phyloP scores from a whole-genome alignment of 2,113 vertebrate species.

The Paracyprichromis sp. region DNA sequence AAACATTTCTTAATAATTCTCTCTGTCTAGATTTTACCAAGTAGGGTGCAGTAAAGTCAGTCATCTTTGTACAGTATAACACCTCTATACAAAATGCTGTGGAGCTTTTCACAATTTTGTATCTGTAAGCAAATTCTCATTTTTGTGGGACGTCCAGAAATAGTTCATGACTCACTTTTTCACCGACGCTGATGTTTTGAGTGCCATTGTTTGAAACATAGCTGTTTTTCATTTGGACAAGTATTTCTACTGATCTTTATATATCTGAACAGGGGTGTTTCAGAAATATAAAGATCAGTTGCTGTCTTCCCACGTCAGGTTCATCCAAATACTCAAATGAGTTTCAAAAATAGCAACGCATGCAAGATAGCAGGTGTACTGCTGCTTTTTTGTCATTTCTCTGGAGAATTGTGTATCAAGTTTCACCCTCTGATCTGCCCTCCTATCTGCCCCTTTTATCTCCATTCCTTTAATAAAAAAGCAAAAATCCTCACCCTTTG shows the following conservation, averaged over 20 bases:
- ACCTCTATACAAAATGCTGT: neutral
- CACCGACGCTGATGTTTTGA: neutral
- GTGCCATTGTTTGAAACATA: neutral
- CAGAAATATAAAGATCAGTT: neutral
- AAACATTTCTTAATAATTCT: neutral
- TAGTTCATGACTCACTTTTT: neutral
- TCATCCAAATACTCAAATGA: neutral
- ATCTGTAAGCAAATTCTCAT: neutral
- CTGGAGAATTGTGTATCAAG: neutral
- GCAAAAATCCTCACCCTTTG: neutral
- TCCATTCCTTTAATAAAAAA: neutral
- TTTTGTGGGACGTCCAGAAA: neutral
- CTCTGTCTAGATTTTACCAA: neutral
- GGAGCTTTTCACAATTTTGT: neutral
- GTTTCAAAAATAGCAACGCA: neutral
- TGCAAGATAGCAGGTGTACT: neutral
- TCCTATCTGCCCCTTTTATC: neutral
- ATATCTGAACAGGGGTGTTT: neutral
- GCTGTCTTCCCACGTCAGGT: neutral
- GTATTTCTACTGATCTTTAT: neutral
- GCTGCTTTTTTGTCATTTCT: neutral
- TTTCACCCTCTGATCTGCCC: neutral
- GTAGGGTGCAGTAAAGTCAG: neutral
- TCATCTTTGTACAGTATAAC: neutral
- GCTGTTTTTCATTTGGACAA: neutral